These are phyloP conservation scores for Drosophila subquinaria DNA, from an alignment of 2,888 invertebrate genomes.

Conservation along the genomic window DNA sequence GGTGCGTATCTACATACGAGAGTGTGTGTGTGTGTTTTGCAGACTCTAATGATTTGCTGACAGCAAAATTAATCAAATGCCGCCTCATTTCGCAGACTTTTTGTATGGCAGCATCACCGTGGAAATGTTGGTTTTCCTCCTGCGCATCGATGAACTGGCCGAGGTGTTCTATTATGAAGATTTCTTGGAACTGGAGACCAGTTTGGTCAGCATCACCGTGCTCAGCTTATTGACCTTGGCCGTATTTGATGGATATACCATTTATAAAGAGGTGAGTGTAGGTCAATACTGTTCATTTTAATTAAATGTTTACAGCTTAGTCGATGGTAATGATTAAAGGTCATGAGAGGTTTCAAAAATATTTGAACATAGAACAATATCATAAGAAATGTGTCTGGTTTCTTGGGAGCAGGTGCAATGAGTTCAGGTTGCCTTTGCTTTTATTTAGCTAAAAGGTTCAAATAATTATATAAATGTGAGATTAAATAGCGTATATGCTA, in stretches of 20 bases:
- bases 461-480: too few species aligned
- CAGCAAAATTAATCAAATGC: slow-evolving; percentile 52
- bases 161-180: slow-evolving; percentile 79
- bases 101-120: slow-evolving; percentile 76
- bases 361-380: not conserved
- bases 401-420: not conserved
- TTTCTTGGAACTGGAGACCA: slow-evolving; percentile 79
- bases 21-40: slow-evolving; percentile 2
- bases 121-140: slow-evolving; percentile 69
- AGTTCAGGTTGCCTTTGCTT: not conserved
- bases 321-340: too few species aligned
- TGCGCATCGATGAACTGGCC: slow-evolving; percentile 80
- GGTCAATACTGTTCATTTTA: not conserved
- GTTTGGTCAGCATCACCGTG: slow-evolving; percentile 63
- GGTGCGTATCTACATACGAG: slow-evolving; percentile 68
- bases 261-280: slow-evolving; percentile 83
- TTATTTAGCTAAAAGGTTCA: not conserved
- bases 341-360: not conserved
- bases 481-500: too few species aligned
- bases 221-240: slow-evolving; percentile 70
- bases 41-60: slow-evolving; percentile 38
- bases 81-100: slow-evolving; percentile 67
- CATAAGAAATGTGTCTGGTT: not conserved
- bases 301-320: not conserved
- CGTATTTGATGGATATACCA: slow-evolving; percentile 79